A percentile compares a stretch with the other conserved stretches of the same genome.
Evolutionary conservation across 1,140 invertebrate species (phyloP).

Genomic region (Tribolium castaneum): DNA sequence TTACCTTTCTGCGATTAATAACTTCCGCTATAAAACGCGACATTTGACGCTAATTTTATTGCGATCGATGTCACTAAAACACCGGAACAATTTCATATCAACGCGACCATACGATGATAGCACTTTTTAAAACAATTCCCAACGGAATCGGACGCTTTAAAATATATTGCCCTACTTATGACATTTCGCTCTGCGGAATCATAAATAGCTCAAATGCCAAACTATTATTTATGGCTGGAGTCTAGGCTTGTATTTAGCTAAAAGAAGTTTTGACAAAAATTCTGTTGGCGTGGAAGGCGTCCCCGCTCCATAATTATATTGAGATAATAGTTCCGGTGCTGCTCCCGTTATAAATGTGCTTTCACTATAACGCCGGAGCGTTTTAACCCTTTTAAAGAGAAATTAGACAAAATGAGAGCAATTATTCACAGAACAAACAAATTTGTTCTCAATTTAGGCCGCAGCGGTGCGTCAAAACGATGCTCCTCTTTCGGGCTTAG

Average conservation of each 20-base stretch:
- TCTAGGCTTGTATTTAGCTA: too few species aligned
- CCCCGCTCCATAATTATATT: not conserved
- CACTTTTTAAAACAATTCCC: not conserved
- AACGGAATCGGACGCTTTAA: not conserved
- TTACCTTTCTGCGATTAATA: conserved; percentile 31
- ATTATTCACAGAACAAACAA: conserved; percentile 36
- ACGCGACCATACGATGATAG: not conserved
- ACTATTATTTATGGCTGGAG: not conserved
- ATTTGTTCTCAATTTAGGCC: conserved; percentile 35
- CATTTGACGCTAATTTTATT: conserved; percentile 33
- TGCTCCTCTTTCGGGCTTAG: conserved; percentile 28
- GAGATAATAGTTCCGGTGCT: conserved; percentile 6
- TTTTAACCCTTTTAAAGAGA: conserved; percentile 34
- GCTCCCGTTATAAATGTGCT: conserved; percentile 22
- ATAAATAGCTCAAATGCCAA: not conserved
- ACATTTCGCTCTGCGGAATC: not conserved
- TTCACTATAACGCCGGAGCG: conserved; percentile 25
- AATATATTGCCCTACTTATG: not conserved
- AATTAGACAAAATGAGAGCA: conserved; percentile 34
- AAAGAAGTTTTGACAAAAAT: too few species aligned
- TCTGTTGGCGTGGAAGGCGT: too few species aligned
- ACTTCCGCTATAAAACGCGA: conserved; percentile 29
- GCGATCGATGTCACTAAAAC: conserved; percentile 20
- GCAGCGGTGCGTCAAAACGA: conserved; percentile 30
- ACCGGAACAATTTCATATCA: conserved; percentile 17